Evolutionary conservation across 2,888 invertebrate genomes (phyloP), one percentile per base, ranked within the genome.

Genomic region (Melangyna quadrimaculata): DNA sequence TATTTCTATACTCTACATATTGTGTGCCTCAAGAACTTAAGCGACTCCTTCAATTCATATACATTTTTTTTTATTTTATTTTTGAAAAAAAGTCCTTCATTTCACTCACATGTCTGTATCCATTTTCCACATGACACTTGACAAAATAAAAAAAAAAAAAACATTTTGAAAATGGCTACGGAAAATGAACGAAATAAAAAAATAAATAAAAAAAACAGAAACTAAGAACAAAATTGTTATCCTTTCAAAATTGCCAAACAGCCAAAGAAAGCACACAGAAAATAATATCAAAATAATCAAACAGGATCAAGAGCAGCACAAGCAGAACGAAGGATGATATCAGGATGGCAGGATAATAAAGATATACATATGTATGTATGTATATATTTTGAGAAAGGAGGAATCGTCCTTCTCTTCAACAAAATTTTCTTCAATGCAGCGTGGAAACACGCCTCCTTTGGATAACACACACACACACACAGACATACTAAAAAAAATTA

Each of bases 281-380:
- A 57, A 40, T 43, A 57, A 75, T 43, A 63, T 71, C 63, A 48
- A 72, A 65, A 81, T 77, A 67, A 77, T 78, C 78, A 78, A 78
- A 67, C 37, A 35, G 35, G 51, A 70, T 71, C 55, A 61, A 59
- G 51, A 37, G 27, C 7, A 17, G 10, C 27, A 29, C 53, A 19
- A 32, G 57, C 51, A 59, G 24, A 45, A 10, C 17, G n/a, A 55
- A 14, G 55, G 24, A 22, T 5, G 29, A 35, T 29, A 7, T 32
- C 5, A 51, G 6, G 22, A 67, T 24, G 67, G 55, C 27, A 19
- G 12, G 35, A 59, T 37, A 22, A 37, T 37, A 59, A n/a, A n/a
- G n/a, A n/a, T n/a, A n/a, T n/a, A n/a, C n/a, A n/a, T n/a, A n/a
- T n/a, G n/a, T n/a, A n/a, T n/a, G n/a, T n/a, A n/a, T n/a, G n/a